Conservation (phyloP, 1,140 invertebrate species). For the Drosophila truncata region DNA sequence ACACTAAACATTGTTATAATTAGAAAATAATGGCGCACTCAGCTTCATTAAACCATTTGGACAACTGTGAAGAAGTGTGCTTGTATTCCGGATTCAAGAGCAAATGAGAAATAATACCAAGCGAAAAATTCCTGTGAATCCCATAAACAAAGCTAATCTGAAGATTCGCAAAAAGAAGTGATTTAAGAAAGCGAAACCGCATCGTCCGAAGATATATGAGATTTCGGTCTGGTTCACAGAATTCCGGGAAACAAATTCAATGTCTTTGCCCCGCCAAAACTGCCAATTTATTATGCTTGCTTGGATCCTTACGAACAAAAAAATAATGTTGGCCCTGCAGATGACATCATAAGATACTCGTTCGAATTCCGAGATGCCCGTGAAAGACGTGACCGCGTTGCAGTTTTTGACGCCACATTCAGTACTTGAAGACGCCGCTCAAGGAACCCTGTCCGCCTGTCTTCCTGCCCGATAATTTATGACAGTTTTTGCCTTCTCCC, state of each 20-base stretch:
- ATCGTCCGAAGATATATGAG: slow-evolving; percentile 38
- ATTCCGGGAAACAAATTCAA: slow-evolving; percentile 70
- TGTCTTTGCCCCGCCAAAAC: slow-evolving; percentile 29
- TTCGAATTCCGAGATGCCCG: slow-evolving; percentile 19
- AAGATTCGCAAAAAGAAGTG: background rate
- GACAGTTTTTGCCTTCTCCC: slow-evolving; percentile 63
- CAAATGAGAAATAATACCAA: slow-evolving; percentile 19
- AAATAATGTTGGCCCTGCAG: slow-evolving; percentile 2
- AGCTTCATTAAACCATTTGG: slow-evolving; percentile 29
- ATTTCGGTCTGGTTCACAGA: slow-evolving; percentile 31
- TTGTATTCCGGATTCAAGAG: slow-evolving; percentile 17
- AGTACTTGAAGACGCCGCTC: slow-evolving; percentile 61
- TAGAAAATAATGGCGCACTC: slow-evolving; percentile 30
- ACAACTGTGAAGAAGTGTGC: slow-evolving; percentile 33
- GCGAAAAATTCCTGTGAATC: slow-evolving; percentile 18
- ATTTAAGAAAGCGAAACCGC: slow-evolving; percentile 32
- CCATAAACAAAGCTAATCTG: slow-evolving; percentile 27
- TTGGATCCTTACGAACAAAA: slow-evolving; percentile 44
- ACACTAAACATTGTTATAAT: slow-evolving; percentile 36
- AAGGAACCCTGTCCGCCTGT: slow-evolving; percentile 40
- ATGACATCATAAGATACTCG: slow-evolving; percentile 64
- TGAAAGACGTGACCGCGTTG: slow-evolving; percentile 65
- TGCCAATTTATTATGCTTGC: slow-evolving; percentile 64
- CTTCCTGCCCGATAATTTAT: slow-evolving; percentile 57
- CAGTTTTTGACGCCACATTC: slow-evolving; percentile 33